A percentile compares a stretch with the other conserved stretches of the same genome.
Evolutionary conservation across 2,888 invertebrate species (phyloP).

Genomic region (Tetanocera ferruginea): DNA sequence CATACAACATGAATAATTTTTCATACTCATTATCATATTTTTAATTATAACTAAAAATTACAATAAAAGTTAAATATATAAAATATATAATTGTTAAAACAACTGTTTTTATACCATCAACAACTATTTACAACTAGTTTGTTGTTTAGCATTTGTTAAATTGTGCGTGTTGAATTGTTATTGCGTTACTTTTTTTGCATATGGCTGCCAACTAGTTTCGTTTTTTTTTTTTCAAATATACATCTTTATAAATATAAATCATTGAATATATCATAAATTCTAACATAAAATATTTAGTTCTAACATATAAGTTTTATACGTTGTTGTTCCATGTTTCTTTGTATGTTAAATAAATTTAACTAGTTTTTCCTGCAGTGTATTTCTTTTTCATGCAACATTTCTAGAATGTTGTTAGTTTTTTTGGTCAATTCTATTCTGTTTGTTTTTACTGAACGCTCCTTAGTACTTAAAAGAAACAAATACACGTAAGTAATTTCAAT

Average conservation of each 20-base stretch:
- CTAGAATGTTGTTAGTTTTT: constrained; percentile 51
- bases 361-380: not conserved
- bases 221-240: not conserved
- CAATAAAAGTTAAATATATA: not conserved
- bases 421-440: not conserved
- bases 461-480: not conserved
- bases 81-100: constrained; percentile 4
- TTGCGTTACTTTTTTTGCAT: constrained; percentile 18
- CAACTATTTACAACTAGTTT: constrained; percentile 25
- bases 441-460: not conserved
- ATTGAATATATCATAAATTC: not conserved
- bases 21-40: not conserved
- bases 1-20: not conserved
- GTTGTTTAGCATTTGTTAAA: constrained; percentile 23
- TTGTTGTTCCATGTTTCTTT: not conserved
- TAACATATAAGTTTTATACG: not conserved
- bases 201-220: not conserved
- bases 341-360: not conserved
- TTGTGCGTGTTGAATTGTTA: constrained; percentile 7
- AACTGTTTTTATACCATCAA: constrained; percentile 37
- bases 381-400: constrained; percentile 44
- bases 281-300: not conserved
- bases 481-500: not conserved
- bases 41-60: not conserved
- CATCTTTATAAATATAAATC: not conserved